These are phyloP conservation scores for Chlorodrepanis virens DNA, from an alignment of 2,113 vertebrate species.

Conservation along the genomic window DNA sequence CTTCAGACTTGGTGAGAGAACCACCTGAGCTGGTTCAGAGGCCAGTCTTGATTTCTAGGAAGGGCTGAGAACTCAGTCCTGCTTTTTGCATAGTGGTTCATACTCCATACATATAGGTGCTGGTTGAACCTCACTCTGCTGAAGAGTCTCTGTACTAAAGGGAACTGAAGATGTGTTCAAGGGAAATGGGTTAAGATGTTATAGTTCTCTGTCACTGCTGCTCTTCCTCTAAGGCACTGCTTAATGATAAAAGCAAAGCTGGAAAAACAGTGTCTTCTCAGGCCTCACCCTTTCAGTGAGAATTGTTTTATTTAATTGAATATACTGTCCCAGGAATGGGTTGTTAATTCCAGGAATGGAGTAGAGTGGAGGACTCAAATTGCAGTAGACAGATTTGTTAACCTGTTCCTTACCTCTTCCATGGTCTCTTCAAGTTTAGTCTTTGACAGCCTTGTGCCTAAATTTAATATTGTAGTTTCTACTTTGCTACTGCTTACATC, in stretches of 20 bases:
- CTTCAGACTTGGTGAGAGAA: background rate
- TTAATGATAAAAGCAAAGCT: background rate
- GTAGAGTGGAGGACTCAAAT: background rate
- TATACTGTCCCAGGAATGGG: background rate
- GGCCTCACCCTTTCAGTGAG: background rate
- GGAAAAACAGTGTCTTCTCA: background rate
- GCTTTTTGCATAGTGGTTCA: background rate
- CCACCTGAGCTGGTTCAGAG: background rate
- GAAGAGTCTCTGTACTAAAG: background rate
- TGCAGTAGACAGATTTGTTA: background rate
- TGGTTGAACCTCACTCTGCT: background rate
- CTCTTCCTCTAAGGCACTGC: background rate
- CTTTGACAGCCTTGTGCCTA: background rate
- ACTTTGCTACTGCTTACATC: background rate
- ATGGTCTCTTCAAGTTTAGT: background rate
- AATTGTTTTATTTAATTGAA: background rate
- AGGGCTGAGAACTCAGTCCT: background rate
- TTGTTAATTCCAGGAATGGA: background rate
- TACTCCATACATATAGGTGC: accelerated
- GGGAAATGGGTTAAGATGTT: background rate
- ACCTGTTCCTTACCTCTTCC: background rate
- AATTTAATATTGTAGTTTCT: background rate
- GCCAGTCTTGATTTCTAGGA: background rate
- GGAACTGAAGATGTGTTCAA: background rate
- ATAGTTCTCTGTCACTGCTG: background rate